Conservation (phyloP, 2,888 invertebrate species). For the Oeneis ivallda region DNA sequence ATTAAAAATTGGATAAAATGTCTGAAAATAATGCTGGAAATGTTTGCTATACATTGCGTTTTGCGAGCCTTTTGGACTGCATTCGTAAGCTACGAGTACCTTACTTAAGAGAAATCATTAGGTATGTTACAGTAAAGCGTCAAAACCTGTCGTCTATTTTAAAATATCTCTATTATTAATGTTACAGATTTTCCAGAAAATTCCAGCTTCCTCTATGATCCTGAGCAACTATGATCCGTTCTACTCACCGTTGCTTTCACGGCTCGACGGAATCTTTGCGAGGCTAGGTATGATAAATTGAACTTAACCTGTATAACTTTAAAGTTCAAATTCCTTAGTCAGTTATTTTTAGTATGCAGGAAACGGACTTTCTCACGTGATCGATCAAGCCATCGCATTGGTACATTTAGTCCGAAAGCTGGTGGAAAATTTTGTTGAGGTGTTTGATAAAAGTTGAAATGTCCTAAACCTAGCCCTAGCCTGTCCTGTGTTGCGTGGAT, state of each 20-base stretch:
- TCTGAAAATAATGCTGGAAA: too few species aligned
- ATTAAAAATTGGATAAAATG: too few species aligned
- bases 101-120: too few species aligned
- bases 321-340: neutral
- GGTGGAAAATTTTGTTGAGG: neutral
- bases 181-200: constrained; percentile 89
- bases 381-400: neutral
- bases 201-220: constrained; percentile 90
- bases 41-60: too few species aligned
- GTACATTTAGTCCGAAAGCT: neutral
- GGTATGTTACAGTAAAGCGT: neutral
- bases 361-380: neutral
- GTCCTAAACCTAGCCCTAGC: too few species aligned
- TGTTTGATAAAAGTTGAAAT: too few species aligned
- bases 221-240: constrained; percentile 94
- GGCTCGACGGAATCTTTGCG: constrained; percentile 92
- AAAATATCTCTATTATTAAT: neutral
- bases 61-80: too few species aligned
- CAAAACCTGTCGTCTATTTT: neutral
- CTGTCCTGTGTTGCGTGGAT: too few species aligned
- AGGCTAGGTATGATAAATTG: constrained; percentile 62
- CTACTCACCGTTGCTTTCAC: constrained; percentile 91
- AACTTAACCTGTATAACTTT: neutral
- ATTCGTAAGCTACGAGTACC: too few species aligned
- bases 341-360: neutral